Percentiles rank a stretch among this genome's conserved stretches.
Conservation (phyloP, 2,888 invertebrate species). For the Drosophila rellima region DNA sequence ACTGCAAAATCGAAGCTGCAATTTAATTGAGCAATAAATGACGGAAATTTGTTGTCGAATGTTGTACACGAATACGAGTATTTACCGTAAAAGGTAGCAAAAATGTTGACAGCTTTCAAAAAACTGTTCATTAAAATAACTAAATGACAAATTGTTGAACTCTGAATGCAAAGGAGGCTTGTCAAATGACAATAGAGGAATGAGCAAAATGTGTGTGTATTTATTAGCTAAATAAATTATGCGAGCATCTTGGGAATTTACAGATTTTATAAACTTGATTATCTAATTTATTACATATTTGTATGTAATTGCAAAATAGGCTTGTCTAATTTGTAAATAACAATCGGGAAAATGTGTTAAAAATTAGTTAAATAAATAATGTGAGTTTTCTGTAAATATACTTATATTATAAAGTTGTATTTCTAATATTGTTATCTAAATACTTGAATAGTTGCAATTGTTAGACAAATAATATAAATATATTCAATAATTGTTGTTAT, state of each 20-base stretch:
- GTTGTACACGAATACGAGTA: conserved; percentile 23
- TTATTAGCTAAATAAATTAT: conserved; percentile 23
- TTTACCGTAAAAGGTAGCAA: conserved; percentile 39
- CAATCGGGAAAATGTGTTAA: background rate
- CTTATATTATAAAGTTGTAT: background rate
- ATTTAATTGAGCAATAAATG: conserved; percentile 77
- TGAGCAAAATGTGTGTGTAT: conserved; percentile 21
- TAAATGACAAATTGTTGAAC: conserved; percentile 60
- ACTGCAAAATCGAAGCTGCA: conserved; percentile 55
- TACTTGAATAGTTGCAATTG: too few species aligned
- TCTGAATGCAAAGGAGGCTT: conserved; percentile 38
- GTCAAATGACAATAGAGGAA: conserved; percentile 35
- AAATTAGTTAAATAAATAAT: background rate
- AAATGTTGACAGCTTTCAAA: conserved; percentile 57
- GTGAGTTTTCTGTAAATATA: background rate
- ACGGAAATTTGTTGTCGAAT: conserved; percentile 62
- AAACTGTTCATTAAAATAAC: conserved; percentile 54
- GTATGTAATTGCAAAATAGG: background rate
- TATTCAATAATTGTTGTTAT: background rate
- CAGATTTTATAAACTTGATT: background rate
- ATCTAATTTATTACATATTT: background rate
- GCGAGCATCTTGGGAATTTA: background rate
- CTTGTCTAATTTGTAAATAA: background rate
- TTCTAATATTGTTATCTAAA: too few species aligned
- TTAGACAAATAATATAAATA: background rate